These are phyloP conservation scores for Agrypnus murinus DNA, from an alignment of 2,888 invertebrate species.

Conservation along the genomic window DNA sequence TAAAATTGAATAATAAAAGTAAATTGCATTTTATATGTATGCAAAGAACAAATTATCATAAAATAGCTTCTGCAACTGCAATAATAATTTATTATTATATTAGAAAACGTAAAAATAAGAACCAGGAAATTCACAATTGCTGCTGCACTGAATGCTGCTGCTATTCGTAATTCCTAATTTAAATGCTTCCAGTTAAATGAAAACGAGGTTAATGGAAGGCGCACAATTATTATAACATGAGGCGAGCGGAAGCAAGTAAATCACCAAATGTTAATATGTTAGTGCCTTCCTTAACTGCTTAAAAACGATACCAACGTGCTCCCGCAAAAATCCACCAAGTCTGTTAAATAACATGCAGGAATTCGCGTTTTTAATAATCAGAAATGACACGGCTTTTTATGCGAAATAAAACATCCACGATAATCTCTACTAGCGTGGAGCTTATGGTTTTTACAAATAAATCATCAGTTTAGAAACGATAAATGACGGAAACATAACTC, in stretches of 20 bases:
- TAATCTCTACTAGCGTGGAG: background rate
- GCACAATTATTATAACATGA: background rate
- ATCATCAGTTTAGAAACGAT: slow-evolving; percentile 4
- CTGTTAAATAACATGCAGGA: too few relatives aligned
- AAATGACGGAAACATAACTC: slow-evolving; percentile 14
- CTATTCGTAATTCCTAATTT: background rate
- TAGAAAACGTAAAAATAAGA: background rate
- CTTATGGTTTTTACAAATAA: background rate
- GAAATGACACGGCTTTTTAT: background rate
- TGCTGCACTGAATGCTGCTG: background rate
- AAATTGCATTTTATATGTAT: too few relatives aligned
- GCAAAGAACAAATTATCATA: too few relatives aligned
- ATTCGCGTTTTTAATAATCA: too few relatives aligned
- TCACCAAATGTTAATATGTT: slow-evolving; percentile 1
- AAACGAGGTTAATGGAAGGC: slow-evolving; percentile 21
- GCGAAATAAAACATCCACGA: background rate
- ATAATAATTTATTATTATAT: too few relatives aligned
- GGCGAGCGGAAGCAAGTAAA: background rate
- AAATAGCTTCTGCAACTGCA: too few relatives aligned
- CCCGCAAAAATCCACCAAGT: too few relatives aligned
- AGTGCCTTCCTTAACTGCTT: too few relatives aligned
- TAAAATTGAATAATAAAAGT: too few relatives aligned
- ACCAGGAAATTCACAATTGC: slow-evolving; percentile 9
- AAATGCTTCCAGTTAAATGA: slow-evolving; percentile 10
- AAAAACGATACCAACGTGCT: too few relatives aligned